Conservation (phyloP, 2,888 invertebrate species). For the Ferdinandea cuprea region DNA sequence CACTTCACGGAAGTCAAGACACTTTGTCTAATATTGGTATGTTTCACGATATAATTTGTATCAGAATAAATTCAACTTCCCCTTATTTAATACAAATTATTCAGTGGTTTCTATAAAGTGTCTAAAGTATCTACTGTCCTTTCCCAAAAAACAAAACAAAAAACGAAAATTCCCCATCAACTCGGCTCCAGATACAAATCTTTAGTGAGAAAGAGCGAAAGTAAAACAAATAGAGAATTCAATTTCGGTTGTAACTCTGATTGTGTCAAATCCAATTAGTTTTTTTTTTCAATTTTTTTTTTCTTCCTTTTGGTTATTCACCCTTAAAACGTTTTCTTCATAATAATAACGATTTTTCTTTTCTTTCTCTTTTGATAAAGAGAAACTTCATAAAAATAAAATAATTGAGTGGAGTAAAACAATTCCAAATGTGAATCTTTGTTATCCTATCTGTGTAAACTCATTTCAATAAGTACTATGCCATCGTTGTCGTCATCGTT, state of each 20-base stretch:
- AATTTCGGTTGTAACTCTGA: constrained; percentile 24
- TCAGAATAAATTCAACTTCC: too few relatives aligned
- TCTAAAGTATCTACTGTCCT: too few relatives aligned
- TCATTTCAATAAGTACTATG: constrained; percentile 62
- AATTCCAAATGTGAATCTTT: constrained; percentile 27
- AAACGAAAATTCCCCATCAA: not conserved
- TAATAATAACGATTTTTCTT: not conserved
- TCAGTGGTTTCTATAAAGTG: too few relatives aligned
- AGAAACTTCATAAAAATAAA: not conserved
- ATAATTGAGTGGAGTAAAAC: constrained; percentile 39
- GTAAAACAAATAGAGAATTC: constrained; percentile 35
- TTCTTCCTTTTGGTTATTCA: not conserved
- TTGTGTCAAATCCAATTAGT: constrained; percentile 29
- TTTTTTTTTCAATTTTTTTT: not conserved
- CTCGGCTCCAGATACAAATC: not conserved
- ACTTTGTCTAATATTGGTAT: too few relatives aligned
- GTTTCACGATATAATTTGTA: too few relatives aligned
- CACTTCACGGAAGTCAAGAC: too few relatives aligned
- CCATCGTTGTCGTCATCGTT: constrained; percentile 18
- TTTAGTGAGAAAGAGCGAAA: not conserved
- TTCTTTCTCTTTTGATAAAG: not conserved
- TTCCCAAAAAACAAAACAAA: too few relatives aligned
- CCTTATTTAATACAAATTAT: too few relatives aligned
- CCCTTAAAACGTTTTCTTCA: not conserved
- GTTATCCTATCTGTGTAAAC: constrained; percentile 28